Evolutionary conservation across 2,113 vertebrate genomes (phyloP).

Genomic region (Melozone crissalis): DNA sequence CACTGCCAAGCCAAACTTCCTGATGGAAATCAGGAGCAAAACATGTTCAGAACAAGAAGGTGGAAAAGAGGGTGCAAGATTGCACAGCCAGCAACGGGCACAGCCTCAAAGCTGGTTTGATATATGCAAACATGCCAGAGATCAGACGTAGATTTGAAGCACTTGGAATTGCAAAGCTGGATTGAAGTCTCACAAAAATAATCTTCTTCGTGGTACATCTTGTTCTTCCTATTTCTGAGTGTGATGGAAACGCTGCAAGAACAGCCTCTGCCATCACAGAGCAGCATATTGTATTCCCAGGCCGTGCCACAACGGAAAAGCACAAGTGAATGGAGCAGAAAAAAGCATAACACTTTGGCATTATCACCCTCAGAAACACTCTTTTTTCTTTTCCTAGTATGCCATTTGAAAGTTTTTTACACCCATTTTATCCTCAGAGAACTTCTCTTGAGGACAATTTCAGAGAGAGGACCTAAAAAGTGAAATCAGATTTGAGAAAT

Average conservation of each 20-base stretch:
- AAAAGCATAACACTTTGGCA: background rate
- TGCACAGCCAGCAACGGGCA: background rate
- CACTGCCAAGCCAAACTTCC: background rate
- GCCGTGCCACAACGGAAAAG: background rate
- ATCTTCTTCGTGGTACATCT: slow-evolving; percentile 5
- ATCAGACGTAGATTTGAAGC: background rate
- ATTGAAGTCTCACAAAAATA: slow-evolving; percentile 48
- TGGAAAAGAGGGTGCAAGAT: background rate
- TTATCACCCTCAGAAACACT: background rate
- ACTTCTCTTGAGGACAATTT: background rate
- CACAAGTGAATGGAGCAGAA: slow-evolving; percentile 6
- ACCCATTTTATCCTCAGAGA: background rate
- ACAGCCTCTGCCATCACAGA: slow-evolving; percentile 34
- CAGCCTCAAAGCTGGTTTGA: background rate
- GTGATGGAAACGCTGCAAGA: slow-evolving; percentile 16
- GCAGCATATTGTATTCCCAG: slow-evolving; percentile 44
- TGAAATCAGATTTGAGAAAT: background rate
- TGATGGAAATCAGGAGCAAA: background rate
- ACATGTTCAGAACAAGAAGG: background rate
- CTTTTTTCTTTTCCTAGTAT: background rate
- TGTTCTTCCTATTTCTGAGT: slow-evolving; percentile 58
- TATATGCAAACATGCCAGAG: slow-evolving; percentile 17
- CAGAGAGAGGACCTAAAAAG: background rate
- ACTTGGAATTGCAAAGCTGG: slow-evolving; percentile 44
- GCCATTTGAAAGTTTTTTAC: background rate